Evolutionary conservation across 1,140 invertebrate species (phyloP).

Genomic region (Nasonia giraulti): DNA sequence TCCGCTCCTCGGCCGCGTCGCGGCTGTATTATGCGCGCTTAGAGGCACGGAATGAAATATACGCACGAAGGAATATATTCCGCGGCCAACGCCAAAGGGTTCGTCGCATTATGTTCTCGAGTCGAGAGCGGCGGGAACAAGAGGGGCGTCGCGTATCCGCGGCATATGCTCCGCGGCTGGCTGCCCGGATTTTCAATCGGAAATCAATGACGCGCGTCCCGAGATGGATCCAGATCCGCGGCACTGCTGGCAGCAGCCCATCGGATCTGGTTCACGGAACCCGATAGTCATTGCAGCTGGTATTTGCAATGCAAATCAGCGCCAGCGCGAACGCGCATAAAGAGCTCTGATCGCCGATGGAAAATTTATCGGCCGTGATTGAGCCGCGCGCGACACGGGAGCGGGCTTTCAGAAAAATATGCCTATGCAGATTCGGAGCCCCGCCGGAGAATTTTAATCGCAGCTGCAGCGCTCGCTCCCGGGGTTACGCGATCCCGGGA

Average conservation of each 20-base stretch:
- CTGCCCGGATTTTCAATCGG: conserved; percentile 67
- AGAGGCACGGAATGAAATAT: conserved; percentile 47
- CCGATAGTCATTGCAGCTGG: conserved; percentile 56
- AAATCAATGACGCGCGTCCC: conserved; percentile 71
- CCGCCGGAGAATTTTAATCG: not conserved
- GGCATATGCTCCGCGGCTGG: not conserved
- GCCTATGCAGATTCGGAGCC: not conserved
- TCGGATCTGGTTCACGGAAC: conserved; percentile 75
- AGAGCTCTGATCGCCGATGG: not conserved
- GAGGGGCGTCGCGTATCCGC: conserved; percentile 13
- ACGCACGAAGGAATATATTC: conserved; percentile 27
- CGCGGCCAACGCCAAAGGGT: conserved; percentile 7
- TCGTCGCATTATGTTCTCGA: not conserved
- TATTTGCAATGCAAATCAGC: conserved; percentile 72
- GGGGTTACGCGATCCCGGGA: too few species aligned
- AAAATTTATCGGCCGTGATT: conserved; percentile 36
- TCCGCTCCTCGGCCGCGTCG: not conserved
- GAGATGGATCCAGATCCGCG: conserved; percentile 74
- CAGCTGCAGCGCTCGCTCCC: not conserved
- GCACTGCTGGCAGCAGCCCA: conserved; percentile 69
- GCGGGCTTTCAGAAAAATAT: not conserved
- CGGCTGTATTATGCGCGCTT: conserved; percentile 34
- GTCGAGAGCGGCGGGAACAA: conserved; percentile 12
- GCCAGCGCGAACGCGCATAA: not conserved
- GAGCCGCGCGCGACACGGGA: too few species aligned